phyloP scores from a whole-genome alignment of 2,113 vertebrate species.

The Tragelaphus imberbis region DNA sequence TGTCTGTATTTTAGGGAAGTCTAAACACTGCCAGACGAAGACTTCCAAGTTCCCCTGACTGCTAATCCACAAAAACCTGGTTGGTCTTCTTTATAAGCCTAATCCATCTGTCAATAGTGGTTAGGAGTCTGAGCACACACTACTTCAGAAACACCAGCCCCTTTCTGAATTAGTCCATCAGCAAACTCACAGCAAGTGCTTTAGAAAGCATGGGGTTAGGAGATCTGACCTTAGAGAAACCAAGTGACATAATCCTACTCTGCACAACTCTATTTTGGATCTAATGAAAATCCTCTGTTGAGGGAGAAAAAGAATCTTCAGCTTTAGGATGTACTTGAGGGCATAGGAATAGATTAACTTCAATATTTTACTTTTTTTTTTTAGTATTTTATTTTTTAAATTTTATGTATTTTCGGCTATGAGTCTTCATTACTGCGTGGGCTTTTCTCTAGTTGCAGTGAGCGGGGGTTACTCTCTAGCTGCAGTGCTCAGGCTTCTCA shows the following conservation, averaged over 20 bases:
- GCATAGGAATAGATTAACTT: background rate
- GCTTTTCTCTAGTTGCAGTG: background rate
- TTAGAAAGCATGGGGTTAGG: constrained; percentile 25
- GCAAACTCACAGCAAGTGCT: background rate
- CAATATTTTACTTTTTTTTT: background rate
- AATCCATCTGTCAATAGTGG: constrained; percentile 27
- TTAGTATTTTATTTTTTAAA: background rate
- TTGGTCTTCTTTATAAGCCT: constrained; percentile 11
- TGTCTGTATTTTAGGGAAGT: background rate
- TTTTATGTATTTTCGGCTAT: background rate
- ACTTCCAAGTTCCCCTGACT: background rate
- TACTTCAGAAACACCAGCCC: background rate
- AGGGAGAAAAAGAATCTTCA: background rate
- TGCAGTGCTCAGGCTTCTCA: background rate
- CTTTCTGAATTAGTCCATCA: constrained; percentile 10
- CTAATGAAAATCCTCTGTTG: constrained; percentile 11
- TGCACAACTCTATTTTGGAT: constrained; percentile 21
- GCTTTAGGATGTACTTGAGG: background rate
- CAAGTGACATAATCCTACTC: constrained; percentile 36
- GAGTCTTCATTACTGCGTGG: background rate
- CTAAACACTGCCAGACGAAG: background rate
- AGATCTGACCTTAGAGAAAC: constrained; percentile 40
- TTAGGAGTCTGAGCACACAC: background rate
- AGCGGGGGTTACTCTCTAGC: background rate
- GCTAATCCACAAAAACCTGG: background rate